Evolutionary conservation across 2,888 invertebrate genomes (phyloP), one percentile per base, ranked within the genome.

Genomic region (Helobdella robusta): DNA sequence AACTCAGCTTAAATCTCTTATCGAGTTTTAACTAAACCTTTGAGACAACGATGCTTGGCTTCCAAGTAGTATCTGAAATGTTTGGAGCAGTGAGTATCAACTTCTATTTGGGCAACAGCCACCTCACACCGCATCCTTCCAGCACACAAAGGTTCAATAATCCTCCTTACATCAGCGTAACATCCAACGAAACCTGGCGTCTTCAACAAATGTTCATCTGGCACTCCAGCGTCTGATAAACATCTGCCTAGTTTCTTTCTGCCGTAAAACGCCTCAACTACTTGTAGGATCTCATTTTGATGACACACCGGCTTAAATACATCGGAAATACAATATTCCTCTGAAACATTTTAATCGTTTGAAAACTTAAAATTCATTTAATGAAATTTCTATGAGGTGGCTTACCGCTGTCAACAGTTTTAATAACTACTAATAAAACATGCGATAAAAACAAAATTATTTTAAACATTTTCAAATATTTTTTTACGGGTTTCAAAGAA

Each of bases 81-180:
- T 15, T 50, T 46, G 11, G 36, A 44, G 34, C 62, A 62, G 6
- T 2, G 28, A 34, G 62, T 46, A 36, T 62, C 32, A 2, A 46
- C 62, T 30, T 62, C 50, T 50, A 62, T 5, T 34, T 50, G 48
- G n/a, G 25, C 44, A 2, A 62, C 62, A 1, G 2, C 8, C 20
- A 62, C 18, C 6, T 62, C 50, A 32, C 62, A 62, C n/a, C 30
- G 48, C 32, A 32, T 48, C 50, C 34, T 48, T 6, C 62, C 62
- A 50, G 50, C 46, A 32, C 62, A 62, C n/a, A 34, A 50, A 50
- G 62, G 50, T 48, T 62, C 62, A 36, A 62, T 40, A n/a, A 62
- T 50, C 23, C 30, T 28, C 18, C 50, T 62, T 23, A 62, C 62
- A 30, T 62, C 62, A 20, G 62, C 18, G 23, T 62, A 62, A 30